Base-by-base conservation (phyloP, 1,140 invertebrate genomes). In the Drosophila parvula region DNA sequence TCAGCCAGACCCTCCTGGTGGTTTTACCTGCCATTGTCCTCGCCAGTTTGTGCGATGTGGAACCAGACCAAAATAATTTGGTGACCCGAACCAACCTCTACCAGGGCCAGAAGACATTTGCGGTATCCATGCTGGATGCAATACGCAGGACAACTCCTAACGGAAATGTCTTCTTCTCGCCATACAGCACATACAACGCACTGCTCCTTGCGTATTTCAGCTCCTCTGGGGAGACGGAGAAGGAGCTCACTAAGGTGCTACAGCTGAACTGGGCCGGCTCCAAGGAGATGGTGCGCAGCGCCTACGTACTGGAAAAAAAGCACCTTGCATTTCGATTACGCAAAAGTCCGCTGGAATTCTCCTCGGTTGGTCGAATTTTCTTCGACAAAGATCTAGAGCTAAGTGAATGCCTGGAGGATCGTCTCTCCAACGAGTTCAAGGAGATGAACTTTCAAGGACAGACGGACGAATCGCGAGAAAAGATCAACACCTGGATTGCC, bases 91-190 rank as follows among this genome's bases (percentile, higher is more conserved):
- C 40, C 27, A 61, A 73, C n/a, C 74, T 96, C 9, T 94, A 94
- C 62, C 91, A 92, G 0, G 95, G 95, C 0, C 94, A 96, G 74
- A 93, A 95, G 48, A 92, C 92, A 10, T 97, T 97, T 81, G 95
- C 95, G 4, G 79, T 96, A 14, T 93, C 94, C 28, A 91, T 96
- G 10, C 92, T 97, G 62, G 94, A 95, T 45, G 93, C 94, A 9
- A 94, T 95, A 48, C 94, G 94, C 36, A 55, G 14, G n/a, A 14
- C 18, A 18, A 55, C 18, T 14, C 93, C 94, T 0, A 89, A 94
- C 30, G 94, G 95, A 53, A 98, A 97, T 91, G 89, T 98, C 5
- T 97, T 98, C 93, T 96, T 97, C 84, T 98, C 97, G 14, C 97
- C 97, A 0, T 95, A 96, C 91, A 97, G 96, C 74, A 94, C 97